Evolutionary conservation across 2,888 invertebrate species (phyloP), one percentile per base, ranked within the genome.

Genomic region (Branchipolynoe longqiensis): DNA sequence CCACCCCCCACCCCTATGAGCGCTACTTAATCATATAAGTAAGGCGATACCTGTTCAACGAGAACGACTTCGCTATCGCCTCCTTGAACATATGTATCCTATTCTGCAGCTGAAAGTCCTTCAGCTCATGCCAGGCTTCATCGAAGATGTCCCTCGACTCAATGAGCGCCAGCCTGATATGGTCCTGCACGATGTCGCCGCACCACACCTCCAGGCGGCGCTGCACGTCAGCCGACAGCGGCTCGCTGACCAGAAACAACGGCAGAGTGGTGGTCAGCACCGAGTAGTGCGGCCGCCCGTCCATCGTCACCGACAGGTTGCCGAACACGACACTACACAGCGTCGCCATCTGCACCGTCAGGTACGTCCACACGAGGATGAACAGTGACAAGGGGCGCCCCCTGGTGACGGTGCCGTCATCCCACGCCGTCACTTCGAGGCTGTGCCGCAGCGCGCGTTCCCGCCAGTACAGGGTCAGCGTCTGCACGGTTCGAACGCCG

Each of bases 91-190:
- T 48, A 54, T 64, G 62, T 8, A 84, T 69, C 31, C 64, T 84
- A 73, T 84, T 84, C 48, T 84, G 84, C n/a, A 41, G 48, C 14
- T 84, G 25, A 31, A 36, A 69, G 54, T 84, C 84, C 33, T 62
- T 64, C 2, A 62, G 4, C 6, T 84, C 54, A 14, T 48, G 48
- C 84, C 84, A 84, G 22, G 73, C 73, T 25, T 84, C 84, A 22
- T 84, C 84, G n/a, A 84, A 48, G 22, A 84, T 25, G 84, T 84
- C 84, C 25, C 62, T 69, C 28, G 84, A 62, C 41, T 84, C 84
- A 25, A 84, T 64, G 1, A 84, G 73, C 18, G 84, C 54, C 84
- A 84, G 22, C 40, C 73, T 64, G n/a, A 84, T 28, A 8, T 84
- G 84, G 41, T 84, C 84, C 69, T 84, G 69, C 28, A 69, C 54